Evolutionary conservation across 2,113 vertebrate genomes (phyloP).

Genomic region (Labrus mixtus): DNA sequence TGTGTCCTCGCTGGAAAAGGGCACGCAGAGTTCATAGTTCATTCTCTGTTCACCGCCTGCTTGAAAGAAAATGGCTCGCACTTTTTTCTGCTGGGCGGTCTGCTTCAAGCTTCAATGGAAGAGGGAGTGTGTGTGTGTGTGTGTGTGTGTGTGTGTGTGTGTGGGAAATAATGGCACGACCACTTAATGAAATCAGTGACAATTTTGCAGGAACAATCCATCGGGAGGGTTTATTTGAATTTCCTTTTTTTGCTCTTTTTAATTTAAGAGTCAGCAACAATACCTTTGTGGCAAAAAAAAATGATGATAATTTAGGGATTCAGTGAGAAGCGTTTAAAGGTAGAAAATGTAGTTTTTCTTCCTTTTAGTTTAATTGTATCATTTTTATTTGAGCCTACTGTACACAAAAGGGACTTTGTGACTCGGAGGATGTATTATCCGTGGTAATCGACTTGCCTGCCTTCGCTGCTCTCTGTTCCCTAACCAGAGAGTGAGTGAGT

Average conservation of each 20-base stretch:
- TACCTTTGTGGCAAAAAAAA: constrained; percentile 38
- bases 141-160: constrained; percentile 21
- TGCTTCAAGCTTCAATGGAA: constrained; percentile 54
- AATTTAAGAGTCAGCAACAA: constrained; percentile 20
- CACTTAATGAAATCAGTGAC: constrained; percentile 73
- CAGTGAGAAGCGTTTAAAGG: constrained; percentile 1
- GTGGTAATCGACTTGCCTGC: constrained; percentile 75
- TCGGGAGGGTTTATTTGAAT: constrained; percentile 40
- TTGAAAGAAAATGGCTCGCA: constrained; percentile 68
- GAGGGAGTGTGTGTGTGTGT: constrained; percentile 52
- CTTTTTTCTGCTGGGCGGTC: constrained; percentile 56
- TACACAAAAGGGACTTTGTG: constrained; percentile 79
- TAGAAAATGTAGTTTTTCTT: constrained; percentile 19
- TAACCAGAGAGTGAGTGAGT: constrained; percentile 82
- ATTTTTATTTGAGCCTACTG: constrained; percentile 66
- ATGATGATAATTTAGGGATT: constrained; percentile 41
- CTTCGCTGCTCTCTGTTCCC: constrained; percentile 64
- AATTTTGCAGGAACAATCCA: constrained; percentile 56
- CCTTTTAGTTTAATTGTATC: constrained; percentile 52
- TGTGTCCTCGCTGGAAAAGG: constrained; percentile 75
- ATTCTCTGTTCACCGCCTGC: constrained; percentile 78
- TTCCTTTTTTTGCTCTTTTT: constrained; percentile 10
- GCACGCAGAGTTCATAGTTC: constrained; percentile 83
- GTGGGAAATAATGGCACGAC: constrained; percentile 63
- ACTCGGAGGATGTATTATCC: constrained; percentile 72